phyloP scores from a whole-genome alignment of 2,797 vertebrate genomes.

The Macrochelys suwanniensis region DNA sequence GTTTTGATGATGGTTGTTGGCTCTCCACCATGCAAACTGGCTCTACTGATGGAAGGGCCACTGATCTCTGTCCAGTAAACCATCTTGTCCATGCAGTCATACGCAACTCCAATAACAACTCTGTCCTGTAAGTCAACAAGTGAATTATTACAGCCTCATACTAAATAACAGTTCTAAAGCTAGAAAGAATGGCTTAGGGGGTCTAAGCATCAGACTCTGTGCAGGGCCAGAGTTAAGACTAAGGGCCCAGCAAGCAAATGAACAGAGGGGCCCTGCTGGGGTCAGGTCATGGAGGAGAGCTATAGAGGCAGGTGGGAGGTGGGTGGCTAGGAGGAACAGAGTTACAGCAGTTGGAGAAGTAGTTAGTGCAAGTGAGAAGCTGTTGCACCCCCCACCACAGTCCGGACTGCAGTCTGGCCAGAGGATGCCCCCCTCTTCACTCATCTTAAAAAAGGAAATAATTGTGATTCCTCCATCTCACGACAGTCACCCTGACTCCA shows the following conservation, averaged over 20 bases:
- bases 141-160: background rate
- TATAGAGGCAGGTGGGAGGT: background rate
- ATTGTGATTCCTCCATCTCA: no score
- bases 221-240: background rate
- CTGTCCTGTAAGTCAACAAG: conserved; percentile 84
- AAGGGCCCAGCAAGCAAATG: background rate
- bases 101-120: conserved; percentile 93
- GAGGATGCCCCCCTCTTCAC: background rate
- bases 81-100: conserved; percentile 93
- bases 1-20: conserved; percentile 86
- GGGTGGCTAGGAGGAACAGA: background rate
- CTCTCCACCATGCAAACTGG: conserved; percentile 89
- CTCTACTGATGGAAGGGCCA: conserved; percentile 91
- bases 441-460: no score
- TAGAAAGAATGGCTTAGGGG: background rate
- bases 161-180: background rate
- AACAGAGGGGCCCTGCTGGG: background rate
- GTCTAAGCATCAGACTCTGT: background rate
- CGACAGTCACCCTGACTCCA: no score
- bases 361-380: background rate
- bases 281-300: background rate
- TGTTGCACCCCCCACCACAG: background rate
- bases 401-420: background rate
- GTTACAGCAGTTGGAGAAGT: background rate
- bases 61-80: conserved; percentile 97